These are phyloP conservation scores for Colaptes auratus DNA, from an alignment of 2,113 vertebrate genomes.

Conservation along the genomic window DNA sequence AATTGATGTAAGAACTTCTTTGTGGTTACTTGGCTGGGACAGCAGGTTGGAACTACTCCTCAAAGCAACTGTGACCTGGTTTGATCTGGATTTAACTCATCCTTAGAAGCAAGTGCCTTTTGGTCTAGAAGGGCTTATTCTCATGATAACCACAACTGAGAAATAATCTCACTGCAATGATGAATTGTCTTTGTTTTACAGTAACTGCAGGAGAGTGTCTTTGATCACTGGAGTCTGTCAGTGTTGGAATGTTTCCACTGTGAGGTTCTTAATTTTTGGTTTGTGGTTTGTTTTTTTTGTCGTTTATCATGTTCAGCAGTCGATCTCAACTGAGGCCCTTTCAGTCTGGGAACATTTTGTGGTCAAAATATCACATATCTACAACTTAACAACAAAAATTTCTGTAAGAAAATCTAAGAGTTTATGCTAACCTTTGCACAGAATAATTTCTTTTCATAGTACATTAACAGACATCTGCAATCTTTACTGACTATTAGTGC, in stretches of 20 bases:
- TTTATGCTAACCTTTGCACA: slow-evolving; percentile 77
- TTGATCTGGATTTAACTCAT: slow-evolving; percentile 67
- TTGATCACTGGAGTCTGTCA: slow-evolving; percentile 79
- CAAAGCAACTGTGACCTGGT: slow-evolving; percentile 36
- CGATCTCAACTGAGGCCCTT: slow-evolving; percentile 70
- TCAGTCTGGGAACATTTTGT: slow-evolving; percentile 69
- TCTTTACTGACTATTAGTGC: slow-evolving; percentile 73
- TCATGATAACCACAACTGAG: slow-evolving; percentile 73
- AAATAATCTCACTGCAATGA: slow-evolving; percentile 74
- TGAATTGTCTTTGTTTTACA: slow-evolving; percentile 74
- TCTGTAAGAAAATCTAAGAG: slow-evolving; percentile 66
- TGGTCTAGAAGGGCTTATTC: slow-evolving; percentile 80
- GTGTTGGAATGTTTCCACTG: slow-evolving; percentile 78
- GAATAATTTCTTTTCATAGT: slow-evolving; percentile 70
- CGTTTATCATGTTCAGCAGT: slow-evolving; percentile 68
- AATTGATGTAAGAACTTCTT: neutral
- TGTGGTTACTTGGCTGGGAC: slow-evolving; percentile 12
- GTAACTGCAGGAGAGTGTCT: slow-evolving; percentile 75
- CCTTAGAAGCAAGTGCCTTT: slow-evolving; percentile 84
- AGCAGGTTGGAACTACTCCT: slow-evolving; percentile 21
- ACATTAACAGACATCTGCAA: slow-evolving; percentile 73
- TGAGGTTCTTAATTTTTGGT: slow-evolving; percentile 72
- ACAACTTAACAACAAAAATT: slow-evolving; percentile 55
- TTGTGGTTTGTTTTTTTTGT: slow-evolving; percentile 26
- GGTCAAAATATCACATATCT: slow-evolving; percentile 74